phyloP scores from a whole-genome alignment of 2,888 invertebrate genomes.

The Gonocerus acuteangulatus region DNA sequence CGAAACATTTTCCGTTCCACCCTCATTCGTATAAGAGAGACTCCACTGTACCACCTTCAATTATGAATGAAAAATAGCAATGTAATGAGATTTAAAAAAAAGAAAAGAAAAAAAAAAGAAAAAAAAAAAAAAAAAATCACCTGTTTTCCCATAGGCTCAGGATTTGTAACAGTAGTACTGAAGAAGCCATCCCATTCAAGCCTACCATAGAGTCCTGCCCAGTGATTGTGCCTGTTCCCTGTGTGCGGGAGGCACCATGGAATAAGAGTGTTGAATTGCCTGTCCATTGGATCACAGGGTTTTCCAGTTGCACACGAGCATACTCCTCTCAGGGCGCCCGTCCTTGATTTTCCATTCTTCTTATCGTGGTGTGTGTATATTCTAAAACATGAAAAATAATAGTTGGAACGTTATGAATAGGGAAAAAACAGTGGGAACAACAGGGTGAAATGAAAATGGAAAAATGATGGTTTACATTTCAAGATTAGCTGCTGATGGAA shows the following conservation, averaged over 20 bases:
- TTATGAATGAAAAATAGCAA: too few species aligned
- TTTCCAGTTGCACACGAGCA: constrained; percentile 63
- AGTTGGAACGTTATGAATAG: too few species aligned
- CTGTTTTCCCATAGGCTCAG: constrained; percentile 86
- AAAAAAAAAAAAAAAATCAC: constrained; percentile 41
- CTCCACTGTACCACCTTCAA: too few species aligned
- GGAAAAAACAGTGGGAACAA: too few species aligned
- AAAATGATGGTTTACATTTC: too few species aligned
- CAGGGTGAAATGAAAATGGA: too few species aligned
- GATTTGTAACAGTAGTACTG: constrained; percentile 75
- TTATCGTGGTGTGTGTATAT: constrained; percentile 51
- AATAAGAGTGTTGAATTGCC: constrained; percentile 73
- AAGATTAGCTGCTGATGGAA: too few species aligned
- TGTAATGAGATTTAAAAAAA: too few species aligned
- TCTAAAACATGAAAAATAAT: constrained; percentile 41
- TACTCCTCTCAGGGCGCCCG: constrained; percentile 58
- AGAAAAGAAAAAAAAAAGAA: too few species aligned
- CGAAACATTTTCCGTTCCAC: too few species aligned
- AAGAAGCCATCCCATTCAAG: constrained; percentile 78
- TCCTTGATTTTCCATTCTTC: constrained; percentile 47
- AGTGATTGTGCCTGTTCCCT: constrained; percentile 74
- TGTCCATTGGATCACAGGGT: constrained; percentile 60
- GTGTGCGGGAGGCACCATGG: constrained; percentile 87
- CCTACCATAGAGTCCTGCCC: constrained; percentile 76
- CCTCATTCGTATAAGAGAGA: too few species aligned